Conservation (phyloP, 2,113 vertebrate genomes). For the Siniperca chuatsi region DNA sequence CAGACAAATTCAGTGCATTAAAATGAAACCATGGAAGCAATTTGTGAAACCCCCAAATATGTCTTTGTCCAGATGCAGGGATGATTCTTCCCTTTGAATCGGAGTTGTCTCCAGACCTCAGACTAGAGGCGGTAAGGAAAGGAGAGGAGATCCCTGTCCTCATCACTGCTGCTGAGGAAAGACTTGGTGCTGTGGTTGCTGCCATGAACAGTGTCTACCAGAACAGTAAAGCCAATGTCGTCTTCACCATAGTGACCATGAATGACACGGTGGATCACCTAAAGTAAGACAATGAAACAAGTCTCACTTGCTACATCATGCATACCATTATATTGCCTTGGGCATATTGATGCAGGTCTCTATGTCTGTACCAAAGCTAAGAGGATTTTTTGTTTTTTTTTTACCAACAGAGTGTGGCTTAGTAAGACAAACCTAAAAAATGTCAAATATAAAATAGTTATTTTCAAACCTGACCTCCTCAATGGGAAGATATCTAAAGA, state of each 20-base stretch:
- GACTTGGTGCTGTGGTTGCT: slow-evolving; percentile 92
- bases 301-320: not conserved
- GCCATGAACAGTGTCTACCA: slow-evolving; percentile 93
- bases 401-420: slow-evolving; percentile 88
- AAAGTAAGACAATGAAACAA: slow-evolving; percentile 82
- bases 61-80: slow-evolving; percentile 84
- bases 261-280: slow-evolving; percentile 93
- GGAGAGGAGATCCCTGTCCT: slow-evolving; percentile 92
- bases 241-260: slow-evolving; percentile 93
- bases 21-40: not conserved
- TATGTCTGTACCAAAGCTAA: not conserved
- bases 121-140: slow-evolving; percentile 53
- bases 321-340: not conserved
- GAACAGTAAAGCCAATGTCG: slow-evolving; percentile 90
- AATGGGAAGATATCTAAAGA: slow-evolving; percentile 89
- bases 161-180: slow-evolving; percentile 91
- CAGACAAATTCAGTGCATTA: not conserved
- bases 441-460: slow-evolving; percentile 88
- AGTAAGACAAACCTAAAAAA: slow-evolving; percentile 84
- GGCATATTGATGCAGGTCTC: not conserved
- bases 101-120: slow-evolving; percentile 85
- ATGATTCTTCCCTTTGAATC: slow-evolving; percentile 90
- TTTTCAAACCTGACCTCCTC: slow-evolving; percentile 90
- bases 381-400: not conserved
- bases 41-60: not conserved